Conservation (phyloP, 2,888 invertebrate species). For the Callimorpha dominula region DNA sequence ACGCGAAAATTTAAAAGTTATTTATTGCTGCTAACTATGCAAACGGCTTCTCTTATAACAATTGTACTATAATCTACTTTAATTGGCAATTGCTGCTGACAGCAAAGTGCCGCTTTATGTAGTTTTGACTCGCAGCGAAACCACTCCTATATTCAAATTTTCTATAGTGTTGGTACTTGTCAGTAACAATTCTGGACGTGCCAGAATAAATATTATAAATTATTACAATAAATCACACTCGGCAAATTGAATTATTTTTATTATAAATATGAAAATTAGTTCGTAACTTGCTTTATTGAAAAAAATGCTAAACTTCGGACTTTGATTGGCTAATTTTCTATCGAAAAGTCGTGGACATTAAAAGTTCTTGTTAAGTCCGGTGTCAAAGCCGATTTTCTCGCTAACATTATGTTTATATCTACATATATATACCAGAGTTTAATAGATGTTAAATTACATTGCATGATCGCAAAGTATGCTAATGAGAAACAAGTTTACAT, state of each 20-base stretch:
- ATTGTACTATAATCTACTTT: not conserved
- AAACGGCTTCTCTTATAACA: not conserved
- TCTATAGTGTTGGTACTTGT: not conserved
- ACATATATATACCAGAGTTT: not conserved
- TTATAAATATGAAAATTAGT: conserved; percentile 30
- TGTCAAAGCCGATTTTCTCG: conserved; percentile 39
- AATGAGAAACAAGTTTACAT: conserved; percentile 14
- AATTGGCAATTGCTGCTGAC: not conserved
- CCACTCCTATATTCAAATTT: not conserved
- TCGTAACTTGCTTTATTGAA: conserved; percentile 42
- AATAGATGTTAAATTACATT: not conserved
- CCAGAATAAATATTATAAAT: not conserved
- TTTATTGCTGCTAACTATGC: not conserved
- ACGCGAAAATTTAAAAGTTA: not conserved
- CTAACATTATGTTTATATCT: conserved; percentile 21
- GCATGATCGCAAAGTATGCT: conserved; percentile 1
- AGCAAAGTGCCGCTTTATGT: not conserved
- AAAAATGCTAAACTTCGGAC: conserved; percentile 40
- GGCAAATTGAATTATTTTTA: not conserved
- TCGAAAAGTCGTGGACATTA: conserved; percentile 49
- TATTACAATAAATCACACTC: too few species aligned
- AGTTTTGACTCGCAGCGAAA: not conserved
- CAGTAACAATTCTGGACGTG: not conserved
- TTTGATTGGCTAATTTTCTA: conserved; percentile 57
- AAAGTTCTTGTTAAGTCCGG: conserved; percentile 53